Conservation (phyloP, 2,797 vertebrate species). For the Tiaroga cobitis region DNA sequence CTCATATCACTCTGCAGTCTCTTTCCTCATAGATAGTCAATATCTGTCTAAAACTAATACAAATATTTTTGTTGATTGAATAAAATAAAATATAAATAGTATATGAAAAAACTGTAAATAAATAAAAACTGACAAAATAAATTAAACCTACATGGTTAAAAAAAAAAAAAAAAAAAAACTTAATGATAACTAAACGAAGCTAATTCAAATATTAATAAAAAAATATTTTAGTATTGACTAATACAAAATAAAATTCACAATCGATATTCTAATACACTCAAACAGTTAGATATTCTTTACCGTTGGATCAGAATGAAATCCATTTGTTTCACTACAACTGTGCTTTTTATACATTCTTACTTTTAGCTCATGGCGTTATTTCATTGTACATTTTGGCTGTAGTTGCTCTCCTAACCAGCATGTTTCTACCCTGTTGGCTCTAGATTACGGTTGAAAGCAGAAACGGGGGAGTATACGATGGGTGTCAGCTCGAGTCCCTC, state of each 20-base stretch:
- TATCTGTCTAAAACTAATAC: not conserved
- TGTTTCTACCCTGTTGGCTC: not conserved
- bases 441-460: slow-evolving; percentile 13
- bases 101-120: not conserved
- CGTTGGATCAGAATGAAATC: not conserved
- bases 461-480: not conserved
- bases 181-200: not conserved
- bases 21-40: not conserved
- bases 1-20: not conserved
- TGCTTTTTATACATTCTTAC: not conserved
- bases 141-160: not conserved
- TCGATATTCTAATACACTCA: not conserved
- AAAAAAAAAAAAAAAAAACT: not conserved
- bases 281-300: not conserved
- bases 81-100: not conserved
- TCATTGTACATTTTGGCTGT: not conserved
- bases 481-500: slow-evolving; percentile 24
- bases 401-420: slow-evolving; percentile 8
- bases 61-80: not conserved
- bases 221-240: not conserved
- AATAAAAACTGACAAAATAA: not conserved
- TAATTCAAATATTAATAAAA: not conserved
- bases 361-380: not conserved
- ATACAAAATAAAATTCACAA: not conserved
- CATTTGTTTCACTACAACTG: not conserved